Percentiles rank a stretch among this genome's conserved stretches.
phyloP scores from a whole-genome alignment of 1,140 invertebrate species.

The Samia ricini region DNA sequence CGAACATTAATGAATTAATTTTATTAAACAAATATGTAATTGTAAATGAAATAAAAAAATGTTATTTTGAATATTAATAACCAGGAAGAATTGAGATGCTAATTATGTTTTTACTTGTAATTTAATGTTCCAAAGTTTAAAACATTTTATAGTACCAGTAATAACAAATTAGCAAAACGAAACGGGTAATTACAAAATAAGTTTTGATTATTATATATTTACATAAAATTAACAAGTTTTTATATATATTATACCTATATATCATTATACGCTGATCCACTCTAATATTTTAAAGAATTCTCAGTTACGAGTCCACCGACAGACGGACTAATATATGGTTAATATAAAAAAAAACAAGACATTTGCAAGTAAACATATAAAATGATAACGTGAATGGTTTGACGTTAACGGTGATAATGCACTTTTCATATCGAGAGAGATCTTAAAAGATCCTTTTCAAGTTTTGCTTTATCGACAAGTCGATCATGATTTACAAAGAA shows the following conservation, averaged over 20 bases:
- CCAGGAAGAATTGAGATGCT: too few species aligned
- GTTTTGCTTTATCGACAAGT: neutral
- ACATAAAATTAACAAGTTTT: too few species aligned
- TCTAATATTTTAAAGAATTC: neutral
- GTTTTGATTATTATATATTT: too few species aligned
- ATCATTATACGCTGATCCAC: neutral
- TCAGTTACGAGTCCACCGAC: neutral
- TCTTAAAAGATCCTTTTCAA: neutral
- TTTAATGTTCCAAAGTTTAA: neutral
- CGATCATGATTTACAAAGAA: neutral
- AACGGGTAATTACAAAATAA: too few species aligned
- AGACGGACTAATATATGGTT: neutral
- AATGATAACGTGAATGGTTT: neutral
- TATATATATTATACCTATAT: too few species aligned
- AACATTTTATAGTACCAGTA: too few species aligned
- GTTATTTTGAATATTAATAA: too few species aligned
- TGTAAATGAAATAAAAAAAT: too few species aligned
- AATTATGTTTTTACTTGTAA: neutral
- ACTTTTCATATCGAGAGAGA: neutral
- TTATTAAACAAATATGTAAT: too few species aligned
- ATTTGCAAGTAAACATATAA: too few species aligned
- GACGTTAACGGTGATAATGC: neutral
- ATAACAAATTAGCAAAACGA: too few species aligned
- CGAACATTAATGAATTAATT: neutral
- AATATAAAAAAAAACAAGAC: too few species aligned